Evolutionary conservation across 35 echinoderm and acorn worm genomes (phyloP).

Genomic region (Apostichopus californicus): DNA sequence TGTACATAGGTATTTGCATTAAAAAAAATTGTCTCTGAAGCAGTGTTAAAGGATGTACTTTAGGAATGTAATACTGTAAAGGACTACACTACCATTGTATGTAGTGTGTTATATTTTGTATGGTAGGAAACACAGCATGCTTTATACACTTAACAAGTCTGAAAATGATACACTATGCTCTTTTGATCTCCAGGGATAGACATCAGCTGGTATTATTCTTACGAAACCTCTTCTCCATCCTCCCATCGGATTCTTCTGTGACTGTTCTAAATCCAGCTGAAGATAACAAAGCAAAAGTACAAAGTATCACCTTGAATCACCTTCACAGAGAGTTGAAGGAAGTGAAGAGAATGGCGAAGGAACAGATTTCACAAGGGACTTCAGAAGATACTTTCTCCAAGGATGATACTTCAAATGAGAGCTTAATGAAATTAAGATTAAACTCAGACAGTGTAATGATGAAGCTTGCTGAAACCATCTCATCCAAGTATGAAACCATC

Average conservation of each 20-base stretch:
- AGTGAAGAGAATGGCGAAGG: not conserved
- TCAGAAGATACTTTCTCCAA: not conserved
- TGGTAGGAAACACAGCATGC: too few species aligned
- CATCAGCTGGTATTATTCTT: conserved; percentile 18
- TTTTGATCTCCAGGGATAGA: not conserved
- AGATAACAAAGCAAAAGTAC: not conserved
- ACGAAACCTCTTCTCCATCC: not conserved
- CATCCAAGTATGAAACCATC: too few species aligned
- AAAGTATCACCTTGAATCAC: not conserved
- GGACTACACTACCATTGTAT: not conserved
- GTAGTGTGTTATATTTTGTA: too few species aligned
- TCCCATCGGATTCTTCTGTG: conserved; percentile 7
- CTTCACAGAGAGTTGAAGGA: not conserved
- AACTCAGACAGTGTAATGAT: not conserved
- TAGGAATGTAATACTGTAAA: not conserved
- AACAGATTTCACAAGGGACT: not conserved
- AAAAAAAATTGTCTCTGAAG: too few species aligned
- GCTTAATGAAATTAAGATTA: not conserved
- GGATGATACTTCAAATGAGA: not conserved
- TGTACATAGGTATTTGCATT: not conserved
- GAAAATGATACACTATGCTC: not conserved
- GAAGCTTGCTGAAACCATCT: not conserved
- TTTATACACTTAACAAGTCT: not conserved
- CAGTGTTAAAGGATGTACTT: too few species aligned
- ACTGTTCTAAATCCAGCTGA: not conserved